Base-by-base conservation (phyloP, 2,113 vertebrate genomes). In the Thinocorus orbignyianus region DNA sequence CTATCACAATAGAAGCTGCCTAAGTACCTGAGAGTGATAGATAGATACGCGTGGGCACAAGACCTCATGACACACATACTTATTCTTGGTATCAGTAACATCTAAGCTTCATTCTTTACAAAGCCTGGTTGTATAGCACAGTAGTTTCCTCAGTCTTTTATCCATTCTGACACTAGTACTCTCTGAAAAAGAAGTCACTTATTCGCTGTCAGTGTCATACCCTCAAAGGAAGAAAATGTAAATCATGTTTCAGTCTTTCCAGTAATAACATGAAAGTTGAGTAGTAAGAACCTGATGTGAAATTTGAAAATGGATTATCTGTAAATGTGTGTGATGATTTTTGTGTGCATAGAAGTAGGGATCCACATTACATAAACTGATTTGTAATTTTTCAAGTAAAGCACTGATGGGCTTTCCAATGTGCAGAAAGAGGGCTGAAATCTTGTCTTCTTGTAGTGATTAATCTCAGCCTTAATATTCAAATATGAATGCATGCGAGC, bases 221-320 rank as follows among this genome's bases (percentile, higher is more conserved):
- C 44, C 62, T 19, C 37, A 49, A 65, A 94, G 42, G 60, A 91
- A 88, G 58, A 71, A 66, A 37, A 93, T 81, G 46, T 58, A 92
- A 92, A 93, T 81, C 19, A 3, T 6, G 3, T 74, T 79, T 70
- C 62, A 72, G 51, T 26, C 26, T 90, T 48, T 83, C 28, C 37
- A 31, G 64, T 49, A 68, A 65, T 58, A 44, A 90, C 31, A n/a
- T 24, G 18, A 65, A 92, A 42, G 16, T 46, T 49, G 60, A 22
- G 28, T 42, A 57, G 42, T 60, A 19, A 70, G 48, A 73, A 13
- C 68, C 16, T 13, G 72, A 58, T 60, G 39, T 26, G 17, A 81
- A 79, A 60, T 49, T 78, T 58, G 46, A 17, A 77, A 86, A 86
- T 39, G 17, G 30, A 24, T 54, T 69, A 11, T 70, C n/a, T 54